Base-by-base conservation (phyloP, 2,797 vertebrate species). In the Acrossocheilus fasciatus region DNA sequence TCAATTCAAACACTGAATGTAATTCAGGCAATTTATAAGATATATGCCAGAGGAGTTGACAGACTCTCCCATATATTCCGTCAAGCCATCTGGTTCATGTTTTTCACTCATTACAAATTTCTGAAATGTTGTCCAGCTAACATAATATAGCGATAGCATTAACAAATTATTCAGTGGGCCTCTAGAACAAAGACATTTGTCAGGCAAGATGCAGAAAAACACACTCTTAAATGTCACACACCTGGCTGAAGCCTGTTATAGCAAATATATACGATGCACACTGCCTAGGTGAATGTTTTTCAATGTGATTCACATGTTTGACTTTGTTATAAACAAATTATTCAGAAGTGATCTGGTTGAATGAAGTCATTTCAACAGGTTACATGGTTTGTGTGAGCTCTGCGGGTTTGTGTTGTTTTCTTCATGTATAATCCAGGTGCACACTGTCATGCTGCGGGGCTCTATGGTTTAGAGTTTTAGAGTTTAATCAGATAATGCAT, bases 401-500 rank as follows among this genome's bases (percentile, higher is more conserved):
- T 76, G 8, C 4, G 30, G 20, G 41, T 26, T 52, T 3, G 36
- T 47, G 50, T 52, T 86, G 82, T 77, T 86, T 18, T 54, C 39
- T 84, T 82, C n/a, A 47, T 87, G 52, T 70, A 26, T 83, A 77
- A 81, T 83, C 45, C 77, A 86, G 62, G 47, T 78, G 84, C 68
- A 90, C 85, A 81, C 87, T 84, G 88, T 89, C 87, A 89, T 81
- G 41, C 39, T 64, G 26, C 50, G 82, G 39, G 80, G 86, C 74
- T 43, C 74, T 81, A 83, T 47, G 59, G 73, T 83, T 89, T 66
- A 43, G 66, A 39, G 86, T 86, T 54, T 52, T 68, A 75, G 74
- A 68, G 77, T 80, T 84, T 79, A 88, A 88, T 91, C 45, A 88
- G 90, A 90, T 78, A 85, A 81, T 91, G 82, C 87, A 86, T 90